Evolutionary conservation across 2,797 vertebrate species (phyloP).

Genomic region (Acanthornis magna): DNA sequence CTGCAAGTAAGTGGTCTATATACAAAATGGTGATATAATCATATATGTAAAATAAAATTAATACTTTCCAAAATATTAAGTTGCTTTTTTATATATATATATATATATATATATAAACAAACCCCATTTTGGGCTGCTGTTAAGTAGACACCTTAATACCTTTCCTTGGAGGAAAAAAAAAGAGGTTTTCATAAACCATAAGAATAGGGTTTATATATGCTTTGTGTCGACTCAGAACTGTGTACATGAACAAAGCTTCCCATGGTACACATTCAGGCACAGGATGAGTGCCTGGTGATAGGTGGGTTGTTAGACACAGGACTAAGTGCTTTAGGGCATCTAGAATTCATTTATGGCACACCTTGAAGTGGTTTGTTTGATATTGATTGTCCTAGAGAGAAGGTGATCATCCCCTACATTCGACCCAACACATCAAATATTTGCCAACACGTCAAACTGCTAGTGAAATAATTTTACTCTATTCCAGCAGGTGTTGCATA

Average conservation of each 20-base stretch:
- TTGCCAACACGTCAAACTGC: not conserved
- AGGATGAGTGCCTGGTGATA: constrained; percentile 15
- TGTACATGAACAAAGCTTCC: not conserved
- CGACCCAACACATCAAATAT: not conserved
- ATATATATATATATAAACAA: too few species aligned
- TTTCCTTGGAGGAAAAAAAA: not conserved
- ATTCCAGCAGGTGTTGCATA: not conserved
- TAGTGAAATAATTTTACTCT: not conserved
- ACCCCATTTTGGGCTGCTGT: not conserved
- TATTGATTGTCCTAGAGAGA: constrained; percentile 23
- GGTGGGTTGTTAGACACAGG: constrained; percentile 1
- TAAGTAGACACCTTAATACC: not conserved
- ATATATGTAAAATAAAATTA: not conserved
- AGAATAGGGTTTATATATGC: not conserved
- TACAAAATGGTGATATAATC: not conserved
- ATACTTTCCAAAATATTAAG: not conserved
- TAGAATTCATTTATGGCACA: constrained; percentile 18
- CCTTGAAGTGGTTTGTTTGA: constrained; percentile 21
- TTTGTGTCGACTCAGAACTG: not conserved
- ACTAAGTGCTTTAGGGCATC: not conserved
- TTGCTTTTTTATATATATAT: not conserved
- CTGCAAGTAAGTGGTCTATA: not conserved
- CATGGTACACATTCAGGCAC: not conserved
- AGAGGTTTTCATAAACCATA: not conserved
- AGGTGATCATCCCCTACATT: not conserved